Evolutionary conservation across 2,113 vertebrate genomes (phyloP).

Genomic region (Salvelinus sp.): DNA sequence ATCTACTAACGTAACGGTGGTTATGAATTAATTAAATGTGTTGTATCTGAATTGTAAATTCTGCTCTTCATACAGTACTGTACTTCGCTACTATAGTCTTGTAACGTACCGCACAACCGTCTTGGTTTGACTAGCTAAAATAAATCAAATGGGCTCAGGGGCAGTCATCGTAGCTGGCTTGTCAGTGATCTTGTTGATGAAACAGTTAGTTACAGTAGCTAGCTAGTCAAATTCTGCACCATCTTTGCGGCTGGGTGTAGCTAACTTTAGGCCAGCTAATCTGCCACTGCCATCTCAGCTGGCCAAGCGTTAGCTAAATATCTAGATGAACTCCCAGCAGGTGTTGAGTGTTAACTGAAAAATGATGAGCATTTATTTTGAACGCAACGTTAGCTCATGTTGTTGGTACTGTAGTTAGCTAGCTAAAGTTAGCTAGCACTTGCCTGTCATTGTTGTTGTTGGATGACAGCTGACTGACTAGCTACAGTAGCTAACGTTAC

Average conservation of each 20-base stretch:
- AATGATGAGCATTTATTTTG: slow-evolving; percentile 2
- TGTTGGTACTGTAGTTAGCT: no score
- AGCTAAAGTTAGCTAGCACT: no score
- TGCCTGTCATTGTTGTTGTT: slow-evolving; percentile 39
- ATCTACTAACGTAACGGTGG: no score
- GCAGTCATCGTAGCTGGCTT: no score
- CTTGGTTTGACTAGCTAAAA: no score
- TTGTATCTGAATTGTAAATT: not conserved
- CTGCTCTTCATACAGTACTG: not conserved
- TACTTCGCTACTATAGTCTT: not conserved
- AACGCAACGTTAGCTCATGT: slow-evolving; percentile 3
- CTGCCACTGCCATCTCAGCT: slow-evolving; percentile 62
- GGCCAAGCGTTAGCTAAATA: slow-evolving; percentile 9
- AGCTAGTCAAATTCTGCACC: not conserved
- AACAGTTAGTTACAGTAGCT: no score
- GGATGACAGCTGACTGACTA: slow-evolving; percentile 62
- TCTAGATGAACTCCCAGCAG: no score
- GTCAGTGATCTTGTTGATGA: no score
- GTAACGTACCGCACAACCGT: no score
- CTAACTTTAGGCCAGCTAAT: slow-evolving; percentile 35
- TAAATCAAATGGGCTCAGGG: no score
- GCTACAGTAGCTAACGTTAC: not conserved
- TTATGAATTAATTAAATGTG: no score
- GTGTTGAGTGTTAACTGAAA: no score
- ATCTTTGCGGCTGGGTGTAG: slow-evolving; percentile 23